phyloP scores from a whole-genome alignment of 2,888 invertebrate species.

The Leistus spinibarbis region DNA sequence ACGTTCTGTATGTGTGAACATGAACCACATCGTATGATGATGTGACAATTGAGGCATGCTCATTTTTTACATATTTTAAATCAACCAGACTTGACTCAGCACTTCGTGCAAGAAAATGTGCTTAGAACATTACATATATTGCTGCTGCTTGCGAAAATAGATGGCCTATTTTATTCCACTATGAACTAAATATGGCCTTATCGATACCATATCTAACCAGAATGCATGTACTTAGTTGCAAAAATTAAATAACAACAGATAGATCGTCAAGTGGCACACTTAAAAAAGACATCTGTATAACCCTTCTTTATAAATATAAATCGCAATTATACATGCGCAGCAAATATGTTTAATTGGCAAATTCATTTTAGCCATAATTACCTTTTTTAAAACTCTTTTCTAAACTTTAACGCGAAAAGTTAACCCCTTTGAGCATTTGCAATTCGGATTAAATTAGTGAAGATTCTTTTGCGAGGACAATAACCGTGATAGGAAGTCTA shows the following conservation, averaged over 20 bases:
- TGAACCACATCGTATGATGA: neutral
- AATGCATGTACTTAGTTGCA: too few relatives aligned
- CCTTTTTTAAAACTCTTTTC: neutral
- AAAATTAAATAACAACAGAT: too few relatives aligned
- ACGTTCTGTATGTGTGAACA: neutral
- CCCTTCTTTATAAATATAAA: too few relatives aligned
- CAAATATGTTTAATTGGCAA: neutral
- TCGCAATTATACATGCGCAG: neutral
- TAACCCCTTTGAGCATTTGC: neutral
- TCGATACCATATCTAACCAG: too few relatives aligned
- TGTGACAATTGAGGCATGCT: slow-evolving; percentile 20
- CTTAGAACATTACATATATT: neutral
- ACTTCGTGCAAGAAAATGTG: neutral
- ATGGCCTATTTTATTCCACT: neutral
- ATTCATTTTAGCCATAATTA: neutral
- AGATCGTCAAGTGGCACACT: too few relatives aligned
- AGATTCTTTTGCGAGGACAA: neutral
- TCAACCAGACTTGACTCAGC: slow-evolving; percentile 21
- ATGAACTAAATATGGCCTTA: neutral
- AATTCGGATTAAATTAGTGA: neutral
- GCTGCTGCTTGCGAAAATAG: neutral
- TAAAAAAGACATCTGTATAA: too few relatives aligned
- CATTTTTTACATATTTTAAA: slow-evolving; percentile 17
- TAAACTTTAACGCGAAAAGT: neutral
- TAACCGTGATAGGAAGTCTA: neutral